Percentiles rank a stretch among this genome's conserved stretches.
These are phyloP conservation scores for Chloroceryle inda DNA, from an alignment of 2,797 vertebrate genomes.

Conservation along the genomic window DNA sequence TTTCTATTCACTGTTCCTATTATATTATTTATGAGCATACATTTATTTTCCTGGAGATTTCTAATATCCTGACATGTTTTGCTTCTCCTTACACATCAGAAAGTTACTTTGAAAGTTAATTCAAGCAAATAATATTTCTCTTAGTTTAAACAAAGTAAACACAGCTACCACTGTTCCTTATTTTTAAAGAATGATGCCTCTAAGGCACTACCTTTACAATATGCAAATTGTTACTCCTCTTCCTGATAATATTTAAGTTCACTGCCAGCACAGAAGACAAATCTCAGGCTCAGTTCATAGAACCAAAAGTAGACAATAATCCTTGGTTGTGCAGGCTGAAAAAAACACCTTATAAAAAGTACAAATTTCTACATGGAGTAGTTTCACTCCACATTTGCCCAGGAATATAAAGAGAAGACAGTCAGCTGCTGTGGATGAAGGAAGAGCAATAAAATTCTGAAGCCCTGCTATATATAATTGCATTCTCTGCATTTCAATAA, in stretches of 20 bases:
- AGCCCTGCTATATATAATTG: neutral
- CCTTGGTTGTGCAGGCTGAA: neutral
- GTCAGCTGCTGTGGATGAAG: neutral
- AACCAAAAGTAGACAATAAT: neutral
- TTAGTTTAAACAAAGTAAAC: neutral
- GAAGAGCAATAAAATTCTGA: neutral
- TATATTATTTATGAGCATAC: neutral
- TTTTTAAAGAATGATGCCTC: neutral
- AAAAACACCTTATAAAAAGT: neutral
- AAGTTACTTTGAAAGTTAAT: constrained; percentile 18
- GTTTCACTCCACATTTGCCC: neutral
- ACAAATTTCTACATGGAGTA: neutral
- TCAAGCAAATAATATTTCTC: neutral
- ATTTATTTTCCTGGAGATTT: constrained; percentile 36
- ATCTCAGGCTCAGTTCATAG: neutral
- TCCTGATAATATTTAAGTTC: neutral
- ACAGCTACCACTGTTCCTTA: neutral
- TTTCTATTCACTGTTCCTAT: neutral
- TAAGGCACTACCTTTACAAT: constrained; percentile 11
- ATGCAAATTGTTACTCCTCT: neutral
- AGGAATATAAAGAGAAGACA: neutral
- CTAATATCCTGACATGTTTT: constrained; percentile 43
- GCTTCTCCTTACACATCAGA: constrained; percentile 14
- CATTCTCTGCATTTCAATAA: neutral
- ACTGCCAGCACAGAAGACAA: neutral